Base-by-base conservation (phyloP, 2,888 invertebrate species). In the Cremastobaeus sp. region DNA sequence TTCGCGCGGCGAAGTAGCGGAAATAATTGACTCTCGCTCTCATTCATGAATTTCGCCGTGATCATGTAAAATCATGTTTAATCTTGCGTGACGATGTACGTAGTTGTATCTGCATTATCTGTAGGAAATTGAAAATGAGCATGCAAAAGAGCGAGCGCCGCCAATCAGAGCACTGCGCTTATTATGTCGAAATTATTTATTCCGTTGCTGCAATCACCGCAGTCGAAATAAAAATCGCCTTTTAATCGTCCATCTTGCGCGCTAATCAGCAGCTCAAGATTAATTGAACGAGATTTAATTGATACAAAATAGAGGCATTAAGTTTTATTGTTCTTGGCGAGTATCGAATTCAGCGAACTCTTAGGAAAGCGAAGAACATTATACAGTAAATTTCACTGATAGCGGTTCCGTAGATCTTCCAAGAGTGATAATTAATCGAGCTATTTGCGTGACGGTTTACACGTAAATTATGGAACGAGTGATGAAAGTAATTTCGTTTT, bases 11-110 rank as follows among this genome's bases (percentile, higher is more conserved):
- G n/a, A 70, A 70, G 62, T 55, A 50, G 43, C 39, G 70, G 55
- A 62, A 62, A 70, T 62, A 70, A 70, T 70, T 64, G 62, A 48
- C 62, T 54, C 32, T 9, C 62, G 62, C 55, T 70, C 55, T 62
- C 41, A 48, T 70, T 70, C 62, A 62, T 39, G 54, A 47, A 55
- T 70, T 62, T 70, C 32, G 21, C 25, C 62, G 47, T 62, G 62
- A 55, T 70, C 47, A 35, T 54, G 69, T 54, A 60, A 69, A 69
- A 47, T 69, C 39, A 54, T 47, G 69, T 39, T 52, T 69, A 54
- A 54, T 69, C 69, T 68, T 68, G 52, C 60, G 54, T 60, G 52
- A 68, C 68, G 50, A 52, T 59, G 52, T 65, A 59, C 45, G 52
- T 59, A 35, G 43, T 25, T 30, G 37, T 68, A 59, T 66, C 59